Percentiles rank a stretch among this genome's conserved stretches.
These are phyloP conservation scores for Agonopterix alstromeriana DNA, from an alignment of 2,888 invertebrate species.

Conservation along the genomic window DNA sequence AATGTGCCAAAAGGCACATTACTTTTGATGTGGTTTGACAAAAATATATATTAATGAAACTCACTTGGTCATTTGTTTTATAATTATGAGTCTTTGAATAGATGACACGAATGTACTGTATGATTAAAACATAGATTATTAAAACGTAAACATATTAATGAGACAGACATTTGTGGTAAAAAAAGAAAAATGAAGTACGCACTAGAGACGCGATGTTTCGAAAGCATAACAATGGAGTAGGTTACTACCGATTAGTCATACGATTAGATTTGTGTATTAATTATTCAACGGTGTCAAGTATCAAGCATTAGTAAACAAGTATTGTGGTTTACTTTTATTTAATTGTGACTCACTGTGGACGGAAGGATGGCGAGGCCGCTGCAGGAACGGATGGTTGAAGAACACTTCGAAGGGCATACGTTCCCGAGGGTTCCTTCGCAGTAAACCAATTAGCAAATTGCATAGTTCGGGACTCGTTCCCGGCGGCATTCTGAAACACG, in stretches of 20 bases:
- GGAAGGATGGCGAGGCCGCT: constrained; percentile 77
- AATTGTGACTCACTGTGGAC: constrained; percentile 53
- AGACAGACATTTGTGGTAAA: background rate
- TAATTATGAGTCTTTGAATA: too few relatives aligned
- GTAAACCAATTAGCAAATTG: constrained; percentile 89
- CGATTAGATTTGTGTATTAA: constrained; percentile 11
- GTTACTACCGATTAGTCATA: constrained; percentile 18
- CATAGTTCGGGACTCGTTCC: constrained; percentile 94
- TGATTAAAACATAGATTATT: too few relatives aligned
- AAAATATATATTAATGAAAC: too few relatives aligned
- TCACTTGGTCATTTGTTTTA: too few relatives aligned
- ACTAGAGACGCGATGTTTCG: constrained; percentile 13
- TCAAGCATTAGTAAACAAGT: too few relatives aligned
- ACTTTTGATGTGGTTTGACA: too few relatives aligned
- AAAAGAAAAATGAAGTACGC: constrained; percentile 6
- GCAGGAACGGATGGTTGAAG: constrained; percentile 95
- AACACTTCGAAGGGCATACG: constrained; percentile 97
- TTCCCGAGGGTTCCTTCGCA: constrained; percentile 95
- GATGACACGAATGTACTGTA: too few relatives aligned
- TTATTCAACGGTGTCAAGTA: constrained; percentile 5
- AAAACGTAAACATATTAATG: too few relatives aligned
- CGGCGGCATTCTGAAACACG: constrained; percentile 87
- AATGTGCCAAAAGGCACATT: too few relatives aligned
- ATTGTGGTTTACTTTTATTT: too few relatives aligned
- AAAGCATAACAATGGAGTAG: constrained; percentile 21